phyloP scores from a whole-genome alignment of 30 jellyfish, hydroid and myxozoan species.

The Catostylus mosaicus region DNA sequence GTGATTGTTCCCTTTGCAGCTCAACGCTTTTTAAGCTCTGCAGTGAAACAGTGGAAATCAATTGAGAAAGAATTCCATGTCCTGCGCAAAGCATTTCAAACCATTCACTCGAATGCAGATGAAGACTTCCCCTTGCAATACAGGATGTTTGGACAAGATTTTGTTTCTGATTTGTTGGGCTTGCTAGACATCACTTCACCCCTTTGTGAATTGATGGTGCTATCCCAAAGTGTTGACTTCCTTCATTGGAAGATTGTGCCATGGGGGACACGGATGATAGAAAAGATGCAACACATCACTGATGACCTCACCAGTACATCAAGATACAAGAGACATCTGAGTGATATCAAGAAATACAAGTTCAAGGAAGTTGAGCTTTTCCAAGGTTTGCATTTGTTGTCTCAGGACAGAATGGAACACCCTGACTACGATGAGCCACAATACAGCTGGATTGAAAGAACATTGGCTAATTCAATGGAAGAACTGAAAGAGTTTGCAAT shows the following conservation, averaged over 20 bases:
- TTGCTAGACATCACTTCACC: no score
- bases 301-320: background rate
- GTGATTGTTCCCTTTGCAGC: no score
- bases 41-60: no score
- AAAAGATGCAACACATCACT: conserved; percentile 6
- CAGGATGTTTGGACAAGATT: no score
- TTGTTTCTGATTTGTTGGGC: no score
- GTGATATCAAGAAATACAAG: conserved; percentile 4
- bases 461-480: conserved; percentile 13
- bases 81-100: no score
- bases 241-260: conserved; percentile 33
- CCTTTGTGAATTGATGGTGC: no score
- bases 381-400: conserved; percentile 28
- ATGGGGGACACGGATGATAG: conserved; percentile 15
- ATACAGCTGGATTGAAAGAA: conserved; percentile 18
- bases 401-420: conserved; percentile 21
- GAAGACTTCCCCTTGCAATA: no score
- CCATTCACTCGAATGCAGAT: no score
- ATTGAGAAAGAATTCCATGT: no score
- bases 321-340: conserved; percentile 23
- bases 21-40: no score
- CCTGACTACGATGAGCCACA: conserved; percentile 19
- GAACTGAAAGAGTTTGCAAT: conserved; percentile 21
- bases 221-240: conserved; percentile 28
- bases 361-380: conserved; percentile 20